Evolutionary conservation across 2,113 vertebrate species (phyloP).

Genomic region (Bubo scandiacus): DNA sequence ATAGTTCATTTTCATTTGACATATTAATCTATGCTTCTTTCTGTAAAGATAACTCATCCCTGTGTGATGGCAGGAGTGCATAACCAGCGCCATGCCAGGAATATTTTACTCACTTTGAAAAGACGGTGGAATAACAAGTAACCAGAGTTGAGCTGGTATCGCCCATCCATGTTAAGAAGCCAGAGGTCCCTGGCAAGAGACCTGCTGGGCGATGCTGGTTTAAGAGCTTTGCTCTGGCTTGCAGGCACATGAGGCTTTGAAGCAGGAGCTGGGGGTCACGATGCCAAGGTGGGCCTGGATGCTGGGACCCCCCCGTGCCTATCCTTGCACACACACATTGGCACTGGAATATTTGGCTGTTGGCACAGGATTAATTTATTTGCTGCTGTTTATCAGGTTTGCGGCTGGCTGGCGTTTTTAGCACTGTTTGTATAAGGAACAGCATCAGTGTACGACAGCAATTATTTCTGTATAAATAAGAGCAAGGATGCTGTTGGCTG

Average conservation of each 20-base stretch:
- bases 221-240: background rate
- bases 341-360: background rate
- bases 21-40: conserved; percentile 54
- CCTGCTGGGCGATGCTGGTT: fast-evolving
- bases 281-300: background rate
- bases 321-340: fast-evolving
- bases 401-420: conserved; percentile 1
- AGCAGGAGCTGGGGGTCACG: background rate
- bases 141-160: background rate
- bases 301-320: background rate
- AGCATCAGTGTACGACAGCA: background rate
- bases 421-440: conserved; percentile 5
- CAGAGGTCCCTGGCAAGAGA: background rate
- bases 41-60: conserved; percentile 54
- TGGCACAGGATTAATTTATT: background rate
- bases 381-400: background rate
- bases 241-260: background rate
- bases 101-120: conserved; percentile 30
- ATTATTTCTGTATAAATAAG: conserved; percentile 46
- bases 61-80: background rate
- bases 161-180: background rate
- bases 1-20: conserved; percentile 64
- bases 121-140: conserved; percentile 14
- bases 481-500: background rate
- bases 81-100: background rate